Evolutionary conservation across 2,113 vertebrate species (phyloP).

Genomic region (Oreotragus oreotragus): DNA sequence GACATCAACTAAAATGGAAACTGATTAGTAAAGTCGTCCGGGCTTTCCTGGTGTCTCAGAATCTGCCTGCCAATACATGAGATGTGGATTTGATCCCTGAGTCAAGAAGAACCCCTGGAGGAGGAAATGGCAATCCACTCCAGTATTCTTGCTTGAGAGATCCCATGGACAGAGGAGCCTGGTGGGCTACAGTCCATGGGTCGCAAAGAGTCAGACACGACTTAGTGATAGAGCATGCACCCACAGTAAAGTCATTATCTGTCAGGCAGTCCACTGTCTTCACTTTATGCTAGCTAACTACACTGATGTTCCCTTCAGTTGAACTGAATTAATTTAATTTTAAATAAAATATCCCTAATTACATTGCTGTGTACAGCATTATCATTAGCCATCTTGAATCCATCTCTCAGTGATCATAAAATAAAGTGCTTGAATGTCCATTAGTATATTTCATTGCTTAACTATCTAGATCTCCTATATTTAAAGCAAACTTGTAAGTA

Average conservation of each 20-base stretch:
- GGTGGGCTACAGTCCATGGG: neutral
- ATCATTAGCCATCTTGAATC: neutral
- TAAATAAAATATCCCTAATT: neutral
- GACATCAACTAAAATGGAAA: neutral
- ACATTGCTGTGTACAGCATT: neutral
- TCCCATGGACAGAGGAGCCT: neutral
- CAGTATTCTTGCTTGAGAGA: neutral
- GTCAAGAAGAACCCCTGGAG: neutral
- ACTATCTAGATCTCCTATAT: neutral
- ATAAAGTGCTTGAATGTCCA: neutral
- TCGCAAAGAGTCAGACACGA: neutral
- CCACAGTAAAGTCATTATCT: neutral
- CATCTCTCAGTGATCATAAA: neutral
- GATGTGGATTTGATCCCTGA: neutral
- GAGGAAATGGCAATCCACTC: neutral
- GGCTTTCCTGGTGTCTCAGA: neutral
- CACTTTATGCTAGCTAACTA: neutral
- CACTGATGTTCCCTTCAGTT: neutral
- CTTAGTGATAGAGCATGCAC: neutral
- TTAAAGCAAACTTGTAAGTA: neutral
- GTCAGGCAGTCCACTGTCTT: neutral
- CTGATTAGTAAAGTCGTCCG: neutral
- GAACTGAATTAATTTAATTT: slow-evolving; percentile 8
- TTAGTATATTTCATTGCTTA: neutral
- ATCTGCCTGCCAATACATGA: neutral